Percentiles rank a stretch among this genome's conserved stretches.
These are phyloP conservation scores for Galeruca laticollis DNA, from an alignment of 2,888 invertebrate species.

Conservation along the genomic window DNA sequence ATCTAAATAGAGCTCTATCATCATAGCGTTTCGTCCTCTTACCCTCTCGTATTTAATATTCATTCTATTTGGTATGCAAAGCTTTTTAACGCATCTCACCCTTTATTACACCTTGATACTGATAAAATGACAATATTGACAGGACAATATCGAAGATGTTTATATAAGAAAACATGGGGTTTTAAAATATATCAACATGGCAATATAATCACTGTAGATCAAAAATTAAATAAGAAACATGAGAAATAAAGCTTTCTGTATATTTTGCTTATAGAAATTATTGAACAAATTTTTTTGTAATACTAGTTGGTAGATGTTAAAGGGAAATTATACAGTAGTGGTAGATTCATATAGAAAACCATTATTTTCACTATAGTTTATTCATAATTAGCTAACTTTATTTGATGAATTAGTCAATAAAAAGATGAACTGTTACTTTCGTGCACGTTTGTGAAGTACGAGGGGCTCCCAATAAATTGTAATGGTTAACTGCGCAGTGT, in stretches of 20 bases:
- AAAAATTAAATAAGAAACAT: not conserved
- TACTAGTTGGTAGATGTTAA: too few species aligned
- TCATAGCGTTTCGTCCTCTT: conserved; percentile 2
- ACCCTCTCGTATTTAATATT: conserved; percentile 43
- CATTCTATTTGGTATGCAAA: conserved; percentile 45
- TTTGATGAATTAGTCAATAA: too few species aligned
- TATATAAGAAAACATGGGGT: not conserved
- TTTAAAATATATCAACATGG: not conserved
- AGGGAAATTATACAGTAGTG: too few species aligned
- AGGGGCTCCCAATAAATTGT: too few species aligned
- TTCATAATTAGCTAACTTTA: too few species aligned
- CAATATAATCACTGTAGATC: not conserved
- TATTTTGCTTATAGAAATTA: not conserved
- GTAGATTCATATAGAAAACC: too few species aligned
- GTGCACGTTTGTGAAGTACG: too few species aligned
- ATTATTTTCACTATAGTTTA: too few species aligned
- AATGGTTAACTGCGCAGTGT: too few species aligned
- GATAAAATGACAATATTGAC: conserved; percentile 16
- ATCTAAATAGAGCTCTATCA: conserved; percentile 21
- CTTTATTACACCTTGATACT: conserved; percentile 29
- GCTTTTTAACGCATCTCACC: conserved; percentile 42
- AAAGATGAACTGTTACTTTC: too few species aligned
- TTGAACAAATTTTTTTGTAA: too few species aligned
- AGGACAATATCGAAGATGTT: conserved; percentile 16
- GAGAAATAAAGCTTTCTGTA: not conserved